A percentile compares a stretch with the other conserved stretches of the same genome.
Conservation (phyloP, 2,888 invertebrate genomes). For the Apoderus coryli region DNA sequence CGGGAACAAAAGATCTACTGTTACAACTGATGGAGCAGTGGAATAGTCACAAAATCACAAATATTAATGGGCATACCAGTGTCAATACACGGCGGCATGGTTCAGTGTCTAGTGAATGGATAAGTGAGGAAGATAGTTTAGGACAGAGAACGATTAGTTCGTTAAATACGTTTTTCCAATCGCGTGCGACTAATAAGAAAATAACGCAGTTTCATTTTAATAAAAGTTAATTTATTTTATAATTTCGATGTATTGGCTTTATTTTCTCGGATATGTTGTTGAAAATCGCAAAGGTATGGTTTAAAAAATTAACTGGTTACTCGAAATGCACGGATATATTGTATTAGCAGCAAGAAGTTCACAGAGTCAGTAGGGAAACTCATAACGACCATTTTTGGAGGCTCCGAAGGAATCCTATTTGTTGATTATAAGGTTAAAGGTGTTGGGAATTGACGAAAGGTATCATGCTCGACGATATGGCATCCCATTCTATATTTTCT, state of each 20-base stretch:
- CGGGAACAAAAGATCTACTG: slow-evolving; percentile 54
- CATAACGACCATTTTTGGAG: too few species aligned
- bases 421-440: too few species aligned
- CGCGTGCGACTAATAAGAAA: slow-evolving; percentile 31
- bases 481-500: too few species aligned
- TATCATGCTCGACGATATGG: too few species aligned
- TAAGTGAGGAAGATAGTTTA: slow-evolving; percentile 53
- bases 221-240: slow-evolving; percentile 17
- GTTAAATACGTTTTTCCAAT: slow-evolving; percentile 63
- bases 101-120: slow-evolving; percentile 64
- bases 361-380: too few species aligned
- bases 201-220: slow-evolving; percentile 27
- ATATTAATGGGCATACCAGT: slow-evolving; percentile 41
- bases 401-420: too few species aligned
- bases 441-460: too few species aligned
- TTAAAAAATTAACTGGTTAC: too few species aligned
- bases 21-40: slow-evolving; percentile 62
- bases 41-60: too few species aligned
- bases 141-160: slow-evolving; percentile 69
- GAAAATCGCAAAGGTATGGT: too few species aligned
- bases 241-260: slow-evolving; percentile 10
- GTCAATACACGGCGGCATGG: slow-evolving; percentile 46
- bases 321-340: too few species aligned
- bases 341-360: too few species aligned
- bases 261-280: slow-evolving; percentile 12